Evolutionary conservation across 2,113 vertebrate species (phyloP).

Genomic region (Anhinga anhinga): DNA sequence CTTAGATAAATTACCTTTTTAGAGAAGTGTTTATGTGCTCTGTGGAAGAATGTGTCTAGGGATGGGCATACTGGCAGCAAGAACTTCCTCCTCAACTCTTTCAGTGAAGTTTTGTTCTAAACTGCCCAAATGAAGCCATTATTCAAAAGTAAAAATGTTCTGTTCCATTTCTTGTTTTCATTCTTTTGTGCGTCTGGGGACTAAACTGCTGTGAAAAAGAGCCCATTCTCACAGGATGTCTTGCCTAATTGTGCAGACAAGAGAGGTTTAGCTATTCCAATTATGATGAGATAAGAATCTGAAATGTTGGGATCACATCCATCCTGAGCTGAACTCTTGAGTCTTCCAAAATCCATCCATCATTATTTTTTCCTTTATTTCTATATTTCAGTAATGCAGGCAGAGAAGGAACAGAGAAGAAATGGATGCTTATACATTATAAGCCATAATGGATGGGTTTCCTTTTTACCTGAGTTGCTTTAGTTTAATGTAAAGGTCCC

Average conservation of each 20-base stretch:
- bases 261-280: constrained; percentile 57
- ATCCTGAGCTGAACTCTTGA: constrained; percentile 43
- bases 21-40: neutral
- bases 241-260: constrained; percentile 59
- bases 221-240: constrained; percentile 64
- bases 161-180: constrained; percentile 57
- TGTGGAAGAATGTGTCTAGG: constrained; percentile 39
- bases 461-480: constrained; percentile 20
- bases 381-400: neutral
- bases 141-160: constrained; percentile 59
- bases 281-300: constrained; percentile 59
- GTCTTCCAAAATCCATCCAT: constrained; percentile 46
- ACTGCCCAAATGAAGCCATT: constrained; percentile 18
- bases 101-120: neutral
- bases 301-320: constrained; percentile 37
- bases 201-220: constrained; percentile 48
- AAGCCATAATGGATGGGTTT: neutral
- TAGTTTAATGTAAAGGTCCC: neutral
- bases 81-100: constrained; percentile 14
- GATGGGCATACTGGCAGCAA: constrained; percentile 38
- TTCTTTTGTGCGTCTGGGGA: constrained; percentile 46
- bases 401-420: neutral
- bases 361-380: constrained; percentile 4
- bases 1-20: constrained; percentile 29
- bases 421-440: neutral